Base-by-base conservation (phyloP, 2,888 invertebrate genomes). In the Agrotis ipsilon region DNA sequence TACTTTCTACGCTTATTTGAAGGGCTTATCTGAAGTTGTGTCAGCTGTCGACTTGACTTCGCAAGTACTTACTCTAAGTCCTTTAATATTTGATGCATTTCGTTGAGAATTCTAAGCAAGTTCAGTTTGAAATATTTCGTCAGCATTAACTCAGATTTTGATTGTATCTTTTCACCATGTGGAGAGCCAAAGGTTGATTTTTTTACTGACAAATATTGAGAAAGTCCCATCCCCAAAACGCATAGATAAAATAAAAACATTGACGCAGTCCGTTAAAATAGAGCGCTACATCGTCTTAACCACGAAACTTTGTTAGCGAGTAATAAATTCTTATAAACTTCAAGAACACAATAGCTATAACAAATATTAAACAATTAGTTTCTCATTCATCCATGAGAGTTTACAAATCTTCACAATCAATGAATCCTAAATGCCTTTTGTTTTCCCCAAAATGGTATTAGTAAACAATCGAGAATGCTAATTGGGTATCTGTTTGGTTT, bases 401-500 rank as follows among this genome's bases (percentile, higher is more conserved):
- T 55, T 43, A 62, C 13, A 48, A 52, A 72, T 24, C n/a, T 16
- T 27, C 18, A 27, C 13, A 2, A 48, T 48, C 54, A 43, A 21
- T 21, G 18, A 43, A 45, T 55, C n/a, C 3, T 21, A 57, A 24
- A 27, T 5, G 39, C 6, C 11, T 21, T 59, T 49, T 45, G 48
- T 74, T 66, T 65, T 24, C 18, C 14, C 5, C 6, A 54, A 55
- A 54, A 24, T 21, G 5, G 52, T 43, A 45, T 54, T 74, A 54
- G 48, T 67, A 48, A 62, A 61, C 51, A 61, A 46, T 48, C 16
- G 43, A 45, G 39, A 51, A 39, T 69, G 60, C n/a, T 46, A 19
- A 61, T 72, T 46, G 46, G 46, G n/a, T 57, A 24, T 48, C n/a
- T 68, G 76, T 62, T 75, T 75, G 57, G 59, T 70, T 72, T 72